These are phyloP conservation scores for Hemaris fuciformis DNA, from an alignment of 2,888 invertebrate genomes.

Conservation along the genomic window DNA sequence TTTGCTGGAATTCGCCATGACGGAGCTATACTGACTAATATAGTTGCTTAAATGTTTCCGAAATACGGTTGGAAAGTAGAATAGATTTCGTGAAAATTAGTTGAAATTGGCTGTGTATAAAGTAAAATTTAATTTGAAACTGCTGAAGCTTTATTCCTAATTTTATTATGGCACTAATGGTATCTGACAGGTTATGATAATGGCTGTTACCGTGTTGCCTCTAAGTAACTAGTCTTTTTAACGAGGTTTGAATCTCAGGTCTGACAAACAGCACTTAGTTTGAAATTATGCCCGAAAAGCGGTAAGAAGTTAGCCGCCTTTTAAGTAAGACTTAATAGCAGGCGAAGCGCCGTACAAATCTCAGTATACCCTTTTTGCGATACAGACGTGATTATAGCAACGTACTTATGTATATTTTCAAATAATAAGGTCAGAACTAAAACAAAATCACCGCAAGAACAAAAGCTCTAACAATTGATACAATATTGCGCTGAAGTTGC, in stretches of 20 bases:
- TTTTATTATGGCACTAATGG: no score
- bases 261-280: no score
- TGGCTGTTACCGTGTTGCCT: no score
- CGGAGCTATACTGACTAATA: not conserved
- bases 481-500: not conserved
- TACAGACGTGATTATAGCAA: not conserved
- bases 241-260: no score
- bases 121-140: not conserved
- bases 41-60: not conserved
- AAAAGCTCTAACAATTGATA: not conserved
- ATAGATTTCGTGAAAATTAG: not conserved
- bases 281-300: no score
- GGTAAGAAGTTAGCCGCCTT: no score
- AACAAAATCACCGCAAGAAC: not conserved
- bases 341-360: no score
- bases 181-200: no score
- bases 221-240: no score
- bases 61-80: not conserved
- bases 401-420: not conserved
- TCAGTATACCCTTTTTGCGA: no score
- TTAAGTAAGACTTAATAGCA: no score
- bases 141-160: not conserved
- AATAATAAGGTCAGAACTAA: not conserved
- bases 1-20: conserved; percentile 2
- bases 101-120: not conserved